These are phyloP conservation scores for Drosophila saltans DNA, from an alignment of 1,140 invertebrate species.

Conservation along the genomic window DNA sequence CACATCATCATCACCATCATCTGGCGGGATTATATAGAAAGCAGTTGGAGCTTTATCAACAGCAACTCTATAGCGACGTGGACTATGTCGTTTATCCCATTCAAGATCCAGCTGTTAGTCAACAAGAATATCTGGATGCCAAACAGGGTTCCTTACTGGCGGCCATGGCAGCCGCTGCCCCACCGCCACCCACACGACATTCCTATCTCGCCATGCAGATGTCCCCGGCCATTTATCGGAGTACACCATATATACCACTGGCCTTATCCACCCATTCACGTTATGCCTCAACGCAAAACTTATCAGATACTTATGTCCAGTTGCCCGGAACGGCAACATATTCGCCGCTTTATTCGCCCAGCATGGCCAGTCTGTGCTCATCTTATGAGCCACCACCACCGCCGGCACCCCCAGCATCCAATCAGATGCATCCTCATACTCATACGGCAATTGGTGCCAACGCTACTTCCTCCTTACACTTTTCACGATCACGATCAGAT, in stretches of 20 bases:
- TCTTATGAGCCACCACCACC: slow-evolving; percentile 85
- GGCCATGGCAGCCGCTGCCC: slow-evolving; percentile 85
- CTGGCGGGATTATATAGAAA: slow-evolving; percentile 87
- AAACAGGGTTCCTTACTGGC: slow-evolving; percentile 89
- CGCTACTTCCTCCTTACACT: slow-evolving; percentile 84
- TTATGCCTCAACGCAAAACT: slow-evolving; percentile 90
- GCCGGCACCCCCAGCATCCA: slow-evolving; percentile 59
- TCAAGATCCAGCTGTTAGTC: slow-evolving; percentile 93
- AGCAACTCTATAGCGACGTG: slow-evolving; percentile 93
- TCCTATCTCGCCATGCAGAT: slow-evolving; percentile 86
- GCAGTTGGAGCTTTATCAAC: slow-evolving; percentile 92
- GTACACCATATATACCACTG: slow-evolving; percentile 89
- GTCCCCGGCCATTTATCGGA: slow-evolving; percentile 89
- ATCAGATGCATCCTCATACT: not conserved
- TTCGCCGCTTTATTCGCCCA: slow-evolving; percentile 85
- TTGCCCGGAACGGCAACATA: slow-evolving; percentile 84
- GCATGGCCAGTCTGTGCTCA: slow-evolving; percentile 84
- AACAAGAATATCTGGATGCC: slow-evolving; percentile 94
- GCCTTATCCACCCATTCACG: slow-evolving; percentile 87
- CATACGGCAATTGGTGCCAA: slow-evolving; percentile 80
- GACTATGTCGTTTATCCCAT: slow-evolving; percentile 95
- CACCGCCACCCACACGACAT: slow-evolving; percentile 85
- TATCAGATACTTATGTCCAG: slow-evolving; percentile 88
- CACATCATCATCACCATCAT: slow-evolving; percentile 82
- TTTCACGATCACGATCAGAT: slow-evolving; percentile 89